Conservation (phyloP, 2,797 vertebrate genomes). For the Chelon auratus region DNA sequence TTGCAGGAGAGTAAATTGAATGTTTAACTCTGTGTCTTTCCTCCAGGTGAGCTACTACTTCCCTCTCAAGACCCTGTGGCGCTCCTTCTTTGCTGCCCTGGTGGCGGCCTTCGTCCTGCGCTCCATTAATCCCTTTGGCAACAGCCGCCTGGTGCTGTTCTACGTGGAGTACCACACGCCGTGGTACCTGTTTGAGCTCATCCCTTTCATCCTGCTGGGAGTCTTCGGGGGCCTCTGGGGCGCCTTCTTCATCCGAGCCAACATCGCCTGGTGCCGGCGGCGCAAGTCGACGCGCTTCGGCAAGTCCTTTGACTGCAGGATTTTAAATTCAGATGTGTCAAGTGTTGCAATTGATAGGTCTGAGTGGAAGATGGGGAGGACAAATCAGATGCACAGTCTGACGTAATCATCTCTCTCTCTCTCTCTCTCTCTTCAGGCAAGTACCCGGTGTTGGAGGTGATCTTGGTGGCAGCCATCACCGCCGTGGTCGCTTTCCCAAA, state of each 20-base stretch:
- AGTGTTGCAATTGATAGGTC: background rate
- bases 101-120: slow-evolving; percentile 98
- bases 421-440: slow-evolving; percentile 77
- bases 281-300: slow-evolving; percentile 97
- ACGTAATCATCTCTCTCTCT: background rate
- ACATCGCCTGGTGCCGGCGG: slow-evolving; percentile 97
- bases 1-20: background rate
- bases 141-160: slow-evolving; percentile 98
- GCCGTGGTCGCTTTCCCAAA: slow-evolving; percentile 97
- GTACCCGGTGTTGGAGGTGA: slow-evolving; percentile 97
- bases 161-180: slow-evolving; percentile 99
- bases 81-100: slow-evolving; percentile 98
- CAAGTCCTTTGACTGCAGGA: slow-evolving; percentile 66
- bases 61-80: slow-evolving; percentile 98
- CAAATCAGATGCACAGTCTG: background rate
- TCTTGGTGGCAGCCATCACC: slow-evolving; percentile 94
- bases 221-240: slow-evolving; percentile 99
- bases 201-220: slow-evolving; percentile 97
- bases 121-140: slow-evolving; percentile 99
- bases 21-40: background rate
- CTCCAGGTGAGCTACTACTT: slow-evolving; percentile 98
- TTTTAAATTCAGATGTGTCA: background rate
- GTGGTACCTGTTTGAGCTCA: slow-evolving; percentile 99
- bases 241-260: slow-evolving; percentile 97
- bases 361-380: background rate